These are phyloP conservation scores for Octopus sinensis DNA, from an alignment of 1,140 invertebrate genomes.

Conservation along the genomic window DNA sequence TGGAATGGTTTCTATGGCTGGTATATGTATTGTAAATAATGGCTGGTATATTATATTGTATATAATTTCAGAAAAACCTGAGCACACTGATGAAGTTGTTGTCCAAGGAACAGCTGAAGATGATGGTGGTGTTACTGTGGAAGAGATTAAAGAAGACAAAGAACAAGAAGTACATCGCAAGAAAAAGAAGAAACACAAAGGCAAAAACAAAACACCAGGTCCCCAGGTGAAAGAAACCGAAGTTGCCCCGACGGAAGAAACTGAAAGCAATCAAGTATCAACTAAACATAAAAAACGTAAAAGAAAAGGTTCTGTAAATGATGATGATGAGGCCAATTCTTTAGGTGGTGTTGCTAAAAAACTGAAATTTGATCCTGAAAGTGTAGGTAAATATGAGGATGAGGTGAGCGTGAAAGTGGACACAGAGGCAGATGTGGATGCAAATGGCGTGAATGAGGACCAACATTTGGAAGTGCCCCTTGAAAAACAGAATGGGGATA, in stretches of 20 bases:
- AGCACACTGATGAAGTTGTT: too few species aligned
- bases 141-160: too few species aligned
- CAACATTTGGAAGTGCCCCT: not conserved
- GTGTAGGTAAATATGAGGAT: not conserved
- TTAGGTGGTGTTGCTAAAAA: not conserved
- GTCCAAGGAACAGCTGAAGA: too few species aligned
- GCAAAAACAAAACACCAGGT: too few species aligned
- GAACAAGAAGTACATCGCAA: too few species aligned
- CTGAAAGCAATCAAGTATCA: not conserved
- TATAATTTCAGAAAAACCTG: too few species aligned
- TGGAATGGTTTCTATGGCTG: too few species aligned
- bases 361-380: not conserved
- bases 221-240: not conserved
- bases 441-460: not conserved
- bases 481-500: slow-evolving; percentile 19
- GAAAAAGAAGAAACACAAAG: too few species aligned
- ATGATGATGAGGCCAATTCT: too few species aligned
- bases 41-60: too few species aligned
- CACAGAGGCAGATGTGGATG: not conserved
- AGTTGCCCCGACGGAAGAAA: not conserved
- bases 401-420: not conserved
- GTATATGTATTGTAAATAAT: too few species aligned
- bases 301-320: not conserved
- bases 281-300: not conserved
- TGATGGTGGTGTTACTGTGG: too few species aligned